These are phyloP conservation scores for Notiomystis cincta DNA, from an alignment of 2,113 vertebrate genomes.

Conservation along the genomic window DNA sequence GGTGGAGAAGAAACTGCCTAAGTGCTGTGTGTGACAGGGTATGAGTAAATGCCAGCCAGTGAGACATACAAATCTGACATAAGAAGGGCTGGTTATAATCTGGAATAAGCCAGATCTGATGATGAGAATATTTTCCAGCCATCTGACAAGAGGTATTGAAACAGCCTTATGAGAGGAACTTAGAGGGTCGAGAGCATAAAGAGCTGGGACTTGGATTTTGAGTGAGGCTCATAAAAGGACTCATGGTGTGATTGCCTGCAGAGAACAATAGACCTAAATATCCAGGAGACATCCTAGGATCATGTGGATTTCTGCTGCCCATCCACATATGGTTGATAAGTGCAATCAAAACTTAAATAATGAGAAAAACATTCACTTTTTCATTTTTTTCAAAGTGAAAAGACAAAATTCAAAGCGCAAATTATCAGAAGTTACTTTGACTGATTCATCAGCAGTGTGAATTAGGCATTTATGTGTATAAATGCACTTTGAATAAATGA, in stretches of 20 bases:
- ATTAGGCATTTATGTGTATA: background rate
- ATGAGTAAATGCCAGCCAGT: background rate
- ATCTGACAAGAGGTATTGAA: background rate
- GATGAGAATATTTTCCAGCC: background rate
- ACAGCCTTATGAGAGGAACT: background rate
- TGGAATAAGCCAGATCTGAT: background rate
- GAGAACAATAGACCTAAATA: background rate
- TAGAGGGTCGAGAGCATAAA: background rate
- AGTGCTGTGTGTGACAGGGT: background rate
- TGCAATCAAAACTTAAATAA: background rate
- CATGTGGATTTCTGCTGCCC: background rate
- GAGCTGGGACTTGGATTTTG: background rate
- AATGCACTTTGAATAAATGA: background rate
- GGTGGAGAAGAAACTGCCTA: background rate
- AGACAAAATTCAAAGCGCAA: background rate
- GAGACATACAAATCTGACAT: background rate
- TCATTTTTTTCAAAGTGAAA: background rate
- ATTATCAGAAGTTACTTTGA: background rate
- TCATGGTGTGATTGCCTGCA: background rate
- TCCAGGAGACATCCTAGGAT: background rate
- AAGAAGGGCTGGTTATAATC: background rate
- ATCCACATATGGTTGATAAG: background rate
- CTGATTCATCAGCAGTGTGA: background rate
- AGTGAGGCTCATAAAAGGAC: background rate
- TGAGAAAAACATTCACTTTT: rapidly evolving